Evolutionary conservation across 2,888 invertebrate genomes (phyloP), one percentile per base, ranked within the genome.

Genomic region (Lottia gigantea): DNA sequence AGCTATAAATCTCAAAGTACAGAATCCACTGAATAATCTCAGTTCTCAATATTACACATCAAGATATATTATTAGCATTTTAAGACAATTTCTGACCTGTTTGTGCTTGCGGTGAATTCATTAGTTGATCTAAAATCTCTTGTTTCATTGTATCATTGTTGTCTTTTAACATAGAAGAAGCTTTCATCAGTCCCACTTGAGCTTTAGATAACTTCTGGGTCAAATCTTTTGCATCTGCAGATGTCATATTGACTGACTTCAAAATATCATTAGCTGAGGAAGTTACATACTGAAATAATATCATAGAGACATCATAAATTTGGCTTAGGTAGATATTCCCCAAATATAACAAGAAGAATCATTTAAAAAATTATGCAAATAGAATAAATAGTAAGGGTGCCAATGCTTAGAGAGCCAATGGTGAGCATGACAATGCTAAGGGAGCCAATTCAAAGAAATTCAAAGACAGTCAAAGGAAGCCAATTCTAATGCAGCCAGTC

Each of bases 231-330:
- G 79, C 73, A 2, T 80, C 80, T 7, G 74, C 78, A 26, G 71
- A 61, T 3, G 82, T 78, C 31, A 83, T 70, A 71, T 83, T 82
- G 8, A 78, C 45, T 0, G 74, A 65, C 1, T 63, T 46, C 23
- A 85, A 68, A n/a, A 83, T 68, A 3, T 47, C 64, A 23, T 74
- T 68, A 1, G 80, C 71, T 19, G 74, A 73, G 40, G 74, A 65
- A 8, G 71, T 68, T 14, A 82, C 74, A 70, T 79, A 77, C 83
- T 83, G 73, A 46, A 76, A 74, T 47, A 46, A 61, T 66, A 68
- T n/a, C 11, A 65, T 23, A 62, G 2, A 19, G 31, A n/a, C n/a
- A 15, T n/a, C n/a, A 6, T 19, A 40, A 23, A 15, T 23, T 4
- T n/a, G 55, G 12, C 25, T 31, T 31, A 31, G 2, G 31, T 4